Evolutionary conservation across 2,797 vertebrate genomes (phyloP).

Genomic region (Anguilla obscura): DNA sequence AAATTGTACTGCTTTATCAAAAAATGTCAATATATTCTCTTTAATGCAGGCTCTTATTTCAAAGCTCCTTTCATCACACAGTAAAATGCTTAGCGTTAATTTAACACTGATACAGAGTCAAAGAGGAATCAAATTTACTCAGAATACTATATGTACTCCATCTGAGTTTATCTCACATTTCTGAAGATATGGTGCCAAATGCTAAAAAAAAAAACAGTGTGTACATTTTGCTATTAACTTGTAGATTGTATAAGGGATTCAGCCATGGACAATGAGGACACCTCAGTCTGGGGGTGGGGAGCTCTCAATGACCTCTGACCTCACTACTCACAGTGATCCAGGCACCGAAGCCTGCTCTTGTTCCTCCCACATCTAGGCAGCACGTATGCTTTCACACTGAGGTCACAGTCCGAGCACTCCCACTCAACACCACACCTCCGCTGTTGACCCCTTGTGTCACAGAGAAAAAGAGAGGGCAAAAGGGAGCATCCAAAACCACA

Average conservation of each 20-base stretch:
- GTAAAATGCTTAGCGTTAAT: background rate
- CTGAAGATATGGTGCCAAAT: background rate
- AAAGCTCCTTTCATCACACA: background rate
- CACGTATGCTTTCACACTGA: too few species aligned
- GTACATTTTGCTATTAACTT: background rate
- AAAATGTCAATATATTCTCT: background rate
- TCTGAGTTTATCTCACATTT: background rate
- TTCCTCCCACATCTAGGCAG: background rate
- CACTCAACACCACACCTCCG: background rate
- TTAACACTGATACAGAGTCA: background rate
- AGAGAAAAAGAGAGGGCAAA: background rate
- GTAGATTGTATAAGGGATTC: too few species aligned
- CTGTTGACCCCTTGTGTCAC: background rate
- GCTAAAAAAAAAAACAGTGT: background rate
- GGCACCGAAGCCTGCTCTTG: background rate
- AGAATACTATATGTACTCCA: background rate
- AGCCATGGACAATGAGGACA: too few species aligned
- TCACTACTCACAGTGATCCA: background rate
- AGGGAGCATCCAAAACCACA: background rate
- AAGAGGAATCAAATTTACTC: background rate
- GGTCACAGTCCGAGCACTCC: background rate
- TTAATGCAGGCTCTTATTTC: background rate
- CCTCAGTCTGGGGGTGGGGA: background rate
- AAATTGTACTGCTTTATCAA: background rate
- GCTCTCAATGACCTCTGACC: background rate